A percentile compares a stretch with the other conserved stretches of the same genome.
These are phyloP conservation scores for Scyliorhinus canicula DNA, from an alignment of 2,797 vertebrate species.

Conservation along the genomic window DNA sequence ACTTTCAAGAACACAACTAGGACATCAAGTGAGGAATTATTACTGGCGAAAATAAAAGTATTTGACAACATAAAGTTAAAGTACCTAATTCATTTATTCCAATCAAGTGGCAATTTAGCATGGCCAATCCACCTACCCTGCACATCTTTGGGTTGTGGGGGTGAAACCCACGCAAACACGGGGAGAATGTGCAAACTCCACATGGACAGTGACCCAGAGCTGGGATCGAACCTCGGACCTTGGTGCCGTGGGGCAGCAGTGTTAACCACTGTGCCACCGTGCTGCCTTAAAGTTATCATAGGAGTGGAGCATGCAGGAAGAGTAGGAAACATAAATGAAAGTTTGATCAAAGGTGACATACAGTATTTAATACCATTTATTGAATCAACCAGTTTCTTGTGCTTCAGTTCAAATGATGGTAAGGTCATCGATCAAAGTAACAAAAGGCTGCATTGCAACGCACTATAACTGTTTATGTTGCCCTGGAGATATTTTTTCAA, in stretches of 20 bases:
- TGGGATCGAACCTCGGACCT: too few species aligned
- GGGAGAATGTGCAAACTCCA: too few species aligned
- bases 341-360: not conserved
- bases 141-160: too few species aligned
- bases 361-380: not conserved
- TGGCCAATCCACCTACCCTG: too few species aligned
- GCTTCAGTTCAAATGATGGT: not conserved
- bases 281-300: not conserved
- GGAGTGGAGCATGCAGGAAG: not conserved
- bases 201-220: too few species aligned
- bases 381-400: not conserved
- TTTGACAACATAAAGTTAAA: not conserved
- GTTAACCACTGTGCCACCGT: too few species aligned
- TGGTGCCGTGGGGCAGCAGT: too few species aligned
- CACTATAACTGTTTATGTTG: not conserved
- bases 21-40: not conserved
- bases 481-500: constrained; percentile 8
- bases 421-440: constrained; percentile 21
- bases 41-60: not conserved
- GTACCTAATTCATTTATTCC: too few species aligned
- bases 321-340: not conserved
- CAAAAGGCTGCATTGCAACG: not conserved
- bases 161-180: too few species aligned
- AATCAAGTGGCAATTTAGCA: too few species aligned
- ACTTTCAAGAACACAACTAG: not conserved